These are phyloP conservation scores for Leuciscus waleckii DNA, from an alignment of 2,797 vertebrate species.

Conservation along the genomic window DNA sequence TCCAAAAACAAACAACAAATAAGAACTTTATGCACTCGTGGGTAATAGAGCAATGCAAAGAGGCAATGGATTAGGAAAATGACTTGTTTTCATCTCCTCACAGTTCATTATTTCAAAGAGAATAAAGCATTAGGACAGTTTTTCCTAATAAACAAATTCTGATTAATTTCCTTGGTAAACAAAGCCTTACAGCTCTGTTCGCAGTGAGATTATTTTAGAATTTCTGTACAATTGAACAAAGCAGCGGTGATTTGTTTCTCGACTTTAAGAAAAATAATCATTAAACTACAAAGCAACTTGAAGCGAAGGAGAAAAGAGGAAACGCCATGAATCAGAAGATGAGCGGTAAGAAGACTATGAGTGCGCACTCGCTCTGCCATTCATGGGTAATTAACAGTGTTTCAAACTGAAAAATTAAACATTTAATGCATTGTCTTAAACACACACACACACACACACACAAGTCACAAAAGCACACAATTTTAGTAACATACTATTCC, in stretches of 20 bases:
- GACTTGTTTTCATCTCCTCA: constrained; percentile 78
- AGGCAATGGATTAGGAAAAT: constrained; percentile 75
- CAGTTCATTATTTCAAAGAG: constrained; percentile 84
- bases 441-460: not conserved
- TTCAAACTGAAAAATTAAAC: constrained; percentile 53
- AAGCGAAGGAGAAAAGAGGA: constrained; percentile 61
- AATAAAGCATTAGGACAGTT: constrained; percentile 80
- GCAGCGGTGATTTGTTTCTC: constrained; percentile 47
- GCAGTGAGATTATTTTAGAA: constrained; percentile 74
- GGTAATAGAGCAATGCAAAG: constrained; percentile 76
- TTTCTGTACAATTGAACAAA: constrained; percentile 68
- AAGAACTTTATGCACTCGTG: constrained; percentile 70
- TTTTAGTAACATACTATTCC: not conserved
- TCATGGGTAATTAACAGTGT: not conserved
- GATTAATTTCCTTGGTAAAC: constrained; percentile 78
- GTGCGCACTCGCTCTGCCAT: not conserved
- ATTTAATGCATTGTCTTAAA: constrained; percentile 8
- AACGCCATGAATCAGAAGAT: constrained; percentile 7
- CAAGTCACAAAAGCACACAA: not conserved
- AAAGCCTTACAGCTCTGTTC: constrained; percentile 74
- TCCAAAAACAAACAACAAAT: constrained; percentile 60
- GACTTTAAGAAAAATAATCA: constrained; percentile 64
- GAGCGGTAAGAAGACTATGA: not conserved
- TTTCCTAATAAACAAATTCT: constrained; percentile 77
- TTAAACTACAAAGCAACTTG: constrained; percentile 69